Percentiles rank a stretch among this genome's conserved stretches.
Conservation (phyloP, 2,888 invertebrate species). For the Caenorhabditis becei region DNA sequence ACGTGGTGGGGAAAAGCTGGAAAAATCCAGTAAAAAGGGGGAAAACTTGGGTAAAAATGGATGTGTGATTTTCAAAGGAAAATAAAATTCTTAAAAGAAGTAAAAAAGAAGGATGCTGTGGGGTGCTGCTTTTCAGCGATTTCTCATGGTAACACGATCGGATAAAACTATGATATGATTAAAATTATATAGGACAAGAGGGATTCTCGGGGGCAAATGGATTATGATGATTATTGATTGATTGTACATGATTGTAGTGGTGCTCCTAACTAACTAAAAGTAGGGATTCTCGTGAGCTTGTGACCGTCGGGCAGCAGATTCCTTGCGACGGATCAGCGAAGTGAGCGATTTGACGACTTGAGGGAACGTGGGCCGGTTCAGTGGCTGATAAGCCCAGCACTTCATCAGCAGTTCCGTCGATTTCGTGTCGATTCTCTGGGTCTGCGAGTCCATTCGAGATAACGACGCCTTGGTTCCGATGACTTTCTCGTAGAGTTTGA, state of each 20-base stretch:
- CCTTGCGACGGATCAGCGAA: conserved; percentile 35
- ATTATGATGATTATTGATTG: background rate
- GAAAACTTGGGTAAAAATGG: conserved; percentile 30
- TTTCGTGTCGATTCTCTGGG: conserved; percentile 30
- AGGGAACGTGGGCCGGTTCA: conserved; percentile 91
- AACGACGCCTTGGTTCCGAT: conserved; percentile 54
- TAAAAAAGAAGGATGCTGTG: background rate
- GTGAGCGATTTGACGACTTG: conserved; percentile 42
- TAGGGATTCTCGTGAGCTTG: conserved; percentile 48
- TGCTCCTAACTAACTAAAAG: conserved; percentile 28
- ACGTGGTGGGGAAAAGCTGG: background rate
- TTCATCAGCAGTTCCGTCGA: conserved; percentile 88
- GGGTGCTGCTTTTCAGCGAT: background rate
- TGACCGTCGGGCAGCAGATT: conserved; percentile 21
- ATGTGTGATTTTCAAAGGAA: no score
- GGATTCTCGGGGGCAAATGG: no score
- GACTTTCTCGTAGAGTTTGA: conserved; percentile 51
- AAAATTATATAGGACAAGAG: conserved; percentile 14
- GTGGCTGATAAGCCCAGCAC: conserved; percentile 93
- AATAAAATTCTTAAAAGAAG: no score
- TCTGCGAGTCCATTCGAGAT: conserved; percentile 25
- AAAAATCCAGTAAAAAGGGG: background rate
- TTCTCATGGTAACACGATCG: conserved; percentile 7
- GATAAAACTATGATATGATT: conserved; percentile 61
- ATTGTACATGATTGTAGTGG: conserved; percentile 18